Evolutionary conservation across 1,140 invertebrate genomes (phyloP), one percentile per base, ranked within the genome.

Genomic region (Proales similis): DNA sequence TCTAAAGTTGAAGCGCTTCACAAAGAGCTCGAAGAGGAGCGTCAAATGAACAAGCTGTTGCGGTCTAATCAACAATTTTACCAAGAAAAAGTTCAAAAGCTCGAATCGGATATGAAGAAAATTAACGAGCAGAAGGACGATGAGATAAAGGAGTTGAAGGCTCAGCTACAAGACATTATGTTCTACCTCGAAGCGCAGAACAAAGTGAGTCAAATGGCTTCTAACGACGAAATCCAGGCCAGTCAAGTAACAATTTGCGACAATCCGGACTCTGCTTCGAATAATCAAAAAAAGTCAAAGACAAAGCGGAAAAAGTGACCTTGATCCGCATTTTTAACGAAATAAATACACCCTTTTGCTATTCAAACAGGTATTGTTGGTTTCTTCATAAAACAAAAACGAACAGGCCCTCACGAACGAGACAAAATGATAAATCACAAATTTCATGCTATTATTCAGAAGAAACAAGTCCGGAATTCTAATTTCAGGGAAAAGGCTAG

Each of bases 141-240:
- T 67, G 86, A 92, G 81, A 80, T 92, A 2, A 63, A 71, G 0
- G 89, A 92, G 12, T 77, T 97, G 7, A 82, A 86, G 67, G 90
- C 95, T 66, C 91, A 97, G 77, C 77, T 96, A 0, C 78, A 87
- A 11, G 92, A 97, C 80, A 78, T 98, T 1, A 93, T 96, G 89
- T 91, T 95, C 77, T 93, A 86, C 72, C 80, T 97, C 51, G 88
- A 95, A 68, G 90, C 89, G 7, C 85, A 87, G 69, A 80, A 84
- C 6, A 75, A 77, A 67, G 61, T 80, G 4, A 63, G 73, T 7
- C 66, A 69, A 17, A 60, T 67, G 5, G 66, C 71, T 17, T 68
- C 72, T 2, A 68, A 70, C 45, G 82, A 85, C 36, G 85, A 88
- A 68, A 82, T 87, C 62, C 78, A 80, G 29, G 79, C 81, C 1